These are phyloP conservation scores for Papilio elwesi DNA, from an alignment of 2,888 invertebrate genomes.

Conservation along the genomic window DNA sequence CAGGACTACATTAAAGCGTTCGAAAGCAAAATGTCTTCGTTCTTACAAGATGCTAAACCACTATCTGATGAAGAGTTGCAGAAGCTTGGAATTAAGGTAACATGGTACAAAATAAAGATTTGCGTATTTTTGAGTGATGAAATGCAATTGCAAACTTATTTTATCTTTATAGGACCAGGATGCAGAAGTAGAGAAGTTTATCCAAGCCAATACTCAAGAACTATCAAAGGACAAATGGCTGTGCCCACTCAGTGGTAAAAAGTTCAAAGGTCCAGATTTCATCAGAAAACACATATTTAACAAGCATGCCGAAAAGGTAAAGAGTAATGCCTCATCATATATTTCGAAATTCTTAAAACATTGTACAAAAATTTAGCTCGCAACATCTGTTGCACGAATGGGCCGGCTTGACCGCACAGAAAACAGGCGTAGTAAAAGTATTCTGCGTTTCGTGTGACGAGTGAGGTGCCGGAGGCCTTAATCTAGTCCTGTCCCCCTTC, in stretches of 20 bases:
- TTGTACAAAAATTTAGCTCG: no score
- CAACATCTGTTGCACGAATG: no score
- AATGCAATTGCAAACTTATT: conserved; percentile 4
- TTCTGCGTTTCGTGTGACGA: no score
- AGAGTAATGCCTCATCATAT: no score
- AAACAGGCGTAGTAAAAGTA: no score
- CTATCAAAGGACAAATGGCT: conserved; percentile 99
- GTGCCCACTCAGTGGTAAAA: conserved; percentile 99
- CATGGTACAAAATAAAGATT: conserved; percentile 54
- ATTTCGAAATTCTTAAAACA: no score
- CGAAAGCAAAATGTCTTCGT: conserved; percentile 95
- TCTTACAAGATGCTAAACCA: conserved; percentile 90
- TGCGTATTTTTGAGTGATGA: conserved; percentile 36
- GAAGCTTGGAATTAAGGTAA: conserved; percentile 91
- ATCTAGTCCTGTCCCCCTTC: no score
- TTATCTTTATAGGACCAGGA: conserved; percentile 76
- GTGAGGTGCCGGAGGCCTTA: no score
- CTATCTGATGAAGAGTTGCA: conserved; percentile 90
- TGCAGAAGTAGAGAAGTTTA: conserved; percentile 95
- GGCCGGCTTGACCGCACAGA: no score
- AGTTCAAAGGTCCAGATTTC: conserved; percentile 99
- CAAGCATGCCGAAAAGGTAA: conserved; percentile 96
- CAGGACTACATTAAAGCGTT: conserved; percentile 91
- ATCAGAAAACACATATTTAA: conserved; percentile 99
- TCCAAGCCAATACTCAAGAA: conserved; percentile 98